A percentile compares a stretch with the other conserved stretches of the same genome.
Conservation (phyloP, 2,113 vertebrate species). For the Edolisoma coerulescens region DNA sequence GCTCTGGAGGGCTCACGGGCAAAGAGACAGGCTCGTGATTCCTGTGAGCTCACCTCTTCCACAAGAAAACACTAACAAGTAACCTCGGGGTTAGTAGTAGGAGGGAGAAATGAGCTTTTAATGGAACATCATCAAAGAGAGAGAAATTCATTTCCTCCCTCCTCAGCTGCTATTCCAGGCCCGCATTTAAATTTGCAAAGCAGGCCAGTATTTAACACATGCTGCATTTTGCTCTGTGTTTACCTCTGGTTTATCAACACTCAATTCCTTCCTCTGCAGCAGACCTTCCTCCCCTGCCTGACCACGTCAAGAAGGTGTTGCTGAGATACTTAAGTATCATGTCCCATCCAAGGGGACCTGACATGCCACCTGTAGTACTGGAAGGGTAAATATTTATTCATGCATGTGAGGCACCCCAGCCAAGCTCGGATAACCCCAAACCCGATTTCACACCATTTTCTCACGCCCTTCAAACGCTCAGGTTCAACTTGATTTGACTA, state of each 20-base stretch:
- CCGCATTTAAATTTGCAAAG: background rate
- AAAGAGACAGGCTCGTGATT: background rate
- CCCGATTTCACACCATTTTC: fast-evolving
- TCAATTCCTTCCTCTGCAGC: background rate
- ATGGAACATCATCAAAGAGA: background rate
- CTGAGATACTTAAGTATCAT: background rate
- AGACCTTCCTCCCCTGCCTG: fast-evolving
- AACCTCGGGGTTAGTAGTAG: fast-evolving
- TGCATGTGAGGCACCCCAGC: fast-evolving
- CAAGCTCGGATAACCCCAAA: background rate
- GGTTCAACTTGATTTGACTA: background rate
- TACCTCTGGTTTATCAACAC: background rate
- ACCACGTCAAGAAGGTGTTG: fast-evolving
- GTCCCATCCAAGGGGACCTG: background rate
- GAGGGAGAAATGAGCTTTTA: background rate
- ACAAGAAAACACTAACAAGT: background rate
- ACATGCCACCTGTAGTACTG: background rate
- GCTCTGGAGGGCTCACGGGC: background rate
- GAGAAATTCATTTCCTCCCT: background rate
- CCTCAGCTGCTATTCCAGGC: background rate
- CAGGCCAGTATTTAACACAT: fast-evolving
- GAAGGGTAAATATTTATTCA: background rate
- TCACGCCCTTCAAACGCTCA: background rate
- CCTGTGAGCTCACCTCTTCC: background rate
- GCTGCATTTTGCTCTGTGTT: background rate